These are phyloP conservation scores for Temnothorax ravouxi DNA, from an alignment of 2,888 invertebrate species.

Conservation along the genomic window DNA sequence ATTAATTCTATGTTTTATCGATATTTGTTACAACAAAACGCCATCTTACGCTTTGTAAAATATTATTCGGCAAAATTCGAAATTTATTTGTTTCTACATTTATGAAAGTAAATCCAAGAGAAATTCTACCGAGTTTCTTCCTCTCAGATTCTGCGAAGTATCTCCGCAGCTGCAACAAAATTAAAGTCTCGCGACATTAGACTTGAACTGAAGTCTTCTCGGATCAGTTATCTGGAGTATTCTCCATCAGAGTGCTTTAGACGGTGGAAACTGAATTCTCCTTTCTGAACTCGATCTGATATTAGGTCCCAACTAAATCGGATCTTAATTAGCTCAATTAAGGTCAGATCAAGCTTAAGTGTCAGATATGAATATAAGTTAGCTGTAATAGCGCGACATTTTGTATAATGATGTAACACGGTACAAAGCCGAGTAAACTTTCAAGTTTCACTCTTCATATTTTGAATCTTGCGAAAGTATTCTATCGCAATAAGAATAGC, in stretches of 20 bases:
- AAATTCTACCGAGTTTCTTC: not conserved
- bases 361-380: not conserved
- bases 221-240: not conserved
- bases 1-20: not conserved
- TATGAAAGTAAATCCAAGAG: not conserved
- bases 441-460: not conserved
- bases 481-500: not conserved
- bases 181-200: not conserved
- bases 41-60: not conserved
- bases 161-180: not conserved
- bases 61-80: not conserved
- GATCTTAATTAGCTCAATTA: slow-evolving; percentile 2
- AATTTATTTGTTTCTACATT: not conserved
- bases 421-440: not conserved
- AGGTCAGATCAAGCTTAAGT: not conserved
- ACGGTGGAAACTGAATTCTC: not conserved
- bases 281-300: not conserved
- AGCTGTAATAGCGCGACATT: not conserved
- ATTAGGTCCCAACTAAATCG: slow-evolving; percentile 8
- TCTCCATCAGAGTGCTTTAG: not conserved
- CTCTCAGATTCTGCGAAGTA: not conserved
- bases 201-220: not conserved
- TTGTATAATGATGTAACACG: not conserved
- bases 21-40: not conserved
- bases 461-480: not conserved